Base-by-base conservation (phyloP, 2,888 invertebrate species). In the Parapristionchus giblindavisi region DNA sequence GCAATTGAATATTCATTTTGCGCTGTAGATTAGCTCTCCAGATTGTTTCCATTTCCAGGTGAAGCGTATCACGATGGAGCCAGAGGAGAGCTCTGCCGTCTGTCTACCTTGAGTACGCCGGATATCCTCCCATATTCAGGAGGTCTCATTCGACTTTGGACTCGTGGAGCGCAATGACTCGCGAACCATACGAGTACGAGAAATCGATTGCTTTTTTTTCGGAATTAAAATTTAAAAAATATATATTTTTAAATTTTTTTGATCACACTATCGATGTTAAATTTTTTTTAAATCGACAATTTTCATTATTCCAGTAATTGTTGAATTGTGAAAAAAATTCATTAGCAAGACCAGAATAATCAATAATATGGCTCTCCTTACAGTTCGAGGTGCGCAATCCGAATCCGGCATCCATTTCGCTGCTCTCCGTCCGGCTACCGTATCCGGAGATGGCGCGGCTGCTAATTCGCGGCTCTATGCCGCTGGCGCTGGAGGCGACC, bases 341-440 rank as follows among this genome's bases (percentile, higher is more conserved):
- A n/a, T n/a, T n/a, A n/a, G n/a, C n/a, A n/a, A 54, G 6, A 24
- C 24, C 8, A 14, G 8, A n/a, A 6, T 54, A 6, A 54, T 54
- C 6, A n/a, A n/a, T 8, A 14, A 17, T 43, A 17, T 29, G 17
- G 65, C 6, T 34, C 3, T 60, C 60, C 27, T 75, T 81, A 75
- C 77, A 86, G 84, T 92, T 93, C 89, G 91, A 92, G 40, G 88
- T 94, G 48, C 90, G 92, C 81, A 94, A 94, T 89, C 91, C 91
- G 79, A 94, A 94, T 89, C 93, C 93, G 17, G 92, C 93, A 40
- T 91, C 91, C 83, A 91, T 94, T 82, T 91, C 91, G 76, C 86
- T 92, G 79, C 91, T 90, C 79, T 78, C 79, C 17, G 75, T 86
- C 14, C 76, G 75, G 21, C 75, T 82, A 14, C 83, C 83, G 0